Base-by-base conservation (phyloP, 2,888 invertebrate species). In the Drosophila paranaensis region DNA sequence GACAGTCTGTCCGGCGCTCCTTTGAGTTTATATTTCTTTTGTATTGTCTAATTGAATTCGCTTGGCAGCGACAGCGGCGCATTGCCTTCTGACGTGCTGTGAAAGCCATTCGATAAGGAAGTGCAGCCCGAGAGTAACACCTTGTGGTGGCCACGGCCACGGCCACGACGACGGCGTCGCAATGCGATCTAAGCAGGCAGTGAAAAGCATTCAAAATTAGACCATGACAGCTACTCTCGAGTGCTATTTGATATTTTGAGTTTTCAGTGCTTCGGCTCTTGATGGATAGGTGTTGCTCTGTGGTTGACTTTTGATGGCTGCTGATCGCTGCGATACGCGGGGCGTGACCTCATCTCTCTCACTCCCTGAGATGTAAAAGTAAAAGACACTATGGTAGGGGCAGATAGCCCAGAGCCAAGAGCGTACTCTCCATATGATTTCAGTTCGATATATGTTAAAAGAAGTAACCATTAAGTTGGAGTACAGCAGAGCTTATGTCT, bases 181-280 rank as follows among this genome's bases (percentile, higher is more conserved):
- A 33, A 10, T 6, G 8, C 50, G 14, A n/a, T 56, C 72, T 79
- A 77, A 77, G 70, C 73, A 83, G 83, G 62, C 81, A 75, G 68
- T 86, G 83, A 86, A 86, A 86, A 81, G 81, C 83, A 83, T 86
- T 74, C 68, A 67, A 83, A 86, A 83, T 86, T 83, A 74, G 82
- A 82, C 76, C 86, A 83, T 73, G 79, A 82, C 81, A 81, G 69
- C 67, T 16, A 13, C 48, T 48, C 51, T 54, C 61, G 27, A 73
- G 68, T 40, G 16, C 13, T 46, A 27, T 45, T 60, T 35, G 43
- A 37, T 39, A 39, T 51, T 72, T 56, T 20, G 6, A 56, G 57
- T 39, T 74, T 75, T 13, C 30, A 8, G 6, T 6, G 6, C 1
- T 25, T 61, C 43, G 60, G 9, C 63, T 42, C 50, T 75, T 83